These are phyloP conservation scores for Scalopus aquaticus DNA, from an alignment of 2,113 vertebrate genomes.

Conservation along the genomic window DNA sequence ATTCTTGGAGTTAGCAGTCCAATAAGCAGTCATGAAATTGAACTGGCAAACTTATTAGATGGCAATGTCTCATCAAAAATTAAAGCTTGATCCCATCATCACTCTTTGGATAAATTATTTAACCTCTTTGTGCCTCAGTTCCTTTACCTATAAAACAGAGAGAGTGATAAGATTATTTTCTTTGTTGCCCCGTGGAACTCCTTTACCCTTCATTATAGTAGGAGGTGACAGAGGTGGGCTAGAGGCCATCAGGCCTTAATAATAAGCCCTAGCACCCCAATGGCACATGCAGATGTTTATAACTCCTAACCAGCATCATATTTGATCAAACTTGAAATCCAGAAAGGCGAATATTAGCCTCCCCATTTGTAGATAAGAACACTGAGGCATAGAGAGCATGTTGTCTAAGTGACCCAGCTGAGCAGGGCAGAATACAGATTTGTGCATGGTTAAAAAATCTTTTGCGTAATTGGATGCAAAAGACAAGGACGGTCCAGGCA, in stretches of 20 bases:
- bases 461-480: no score
- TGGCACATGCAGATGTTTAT: not conserved
- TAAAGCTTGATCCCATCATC: not conserved
- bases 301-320: not conserved
- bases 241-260: not conserved
- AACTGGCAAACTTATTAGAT: not conserved
- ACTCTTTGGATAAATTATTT: not conserved
- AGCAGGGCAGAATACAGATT: not conserved
- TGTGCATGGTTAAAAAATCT: not conserved
- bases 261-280: not conserved
- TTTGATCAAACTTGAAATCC: not conserved
- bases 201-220: not conserved
- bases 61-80: not conserved
- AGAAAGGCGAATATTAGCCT: not conserved
- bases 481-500: not conserved
- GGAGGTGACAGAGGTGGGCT: not conserved
- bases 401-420: not conserved
- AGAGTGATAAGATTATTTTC: not conserved
- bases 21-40: not conserved
- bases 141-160: not conserved
- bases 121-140: not conserved
- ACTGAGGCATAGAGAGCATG: not conserved
- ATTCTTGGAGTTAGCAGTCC: not conserved
- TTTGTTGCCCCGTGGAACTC: not conserved
- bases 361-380: no score